Conservation (phyloP, 2,888 invertebrate species). For the Parapristionchus giblindavisi region DNA sequence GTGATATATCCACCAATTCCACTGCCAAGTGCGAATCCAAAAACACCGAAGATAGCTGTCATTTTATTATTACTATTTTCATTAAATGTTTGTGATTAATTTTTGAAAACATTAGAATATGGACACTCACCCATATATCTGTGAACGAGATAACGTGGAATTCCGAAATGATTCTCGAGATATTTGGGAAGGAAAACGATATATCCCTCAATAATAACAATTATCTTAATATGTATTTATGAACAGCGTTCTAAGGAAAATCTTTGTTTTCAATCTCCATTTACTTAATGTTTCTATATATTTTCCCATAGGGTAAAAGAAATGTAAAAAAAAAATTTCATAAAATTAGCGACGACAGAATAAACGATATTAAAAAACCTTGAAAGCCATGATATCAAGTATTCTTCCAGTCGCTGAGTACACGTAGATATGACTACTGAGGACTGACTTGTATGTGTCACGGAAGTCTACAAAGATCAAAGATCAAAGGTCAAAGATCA, state of each 20-base stretch:
- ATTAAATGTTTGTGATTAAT: no score
- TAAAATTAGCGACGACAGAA: neutral
- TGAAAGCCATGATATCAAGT: conserved; percentile 68
- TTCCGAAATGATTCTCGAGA: conserved; percentile 69
- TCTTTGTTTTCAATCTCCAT: neutral
- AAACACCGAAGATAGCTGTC: conserved; percentile 67
- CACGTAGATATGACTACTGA: conserved; percentile 61
- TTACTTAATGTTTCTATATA: neutral
- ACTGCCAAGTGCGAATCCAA: conserved; percentile 68
- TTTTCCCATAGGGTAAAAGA: neutral
- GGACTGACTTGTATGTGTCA: conserved; percentile 55
- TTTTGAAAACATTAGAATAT: neutral
- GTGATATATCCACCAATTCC: conserved; percentile 59
- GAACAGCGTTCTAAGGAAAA: neutral
- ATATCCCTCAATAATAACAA: conserved; percentile 45
- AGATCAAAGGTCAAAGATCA: neutral
- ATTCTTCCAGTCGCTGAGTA: conserved; percentile 66
- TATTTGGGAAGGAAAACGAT: conserved; percentile 69
- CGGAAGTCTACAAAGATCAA: conserved; percentile 54
- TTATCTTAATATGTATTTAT: neutral
- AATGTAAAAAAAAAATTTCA: neutral
- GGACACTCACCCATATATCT: conserved; percentile 66
- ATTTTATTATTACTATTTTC: no score
- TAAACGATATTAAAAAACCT: conserved; percentile 33
- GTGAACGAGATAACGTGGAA: conserved; percentile 68